phyloP scores from a whole-genome alignment of 1,140 invertebrate species.

The Antheraea pernyi region DNA sequence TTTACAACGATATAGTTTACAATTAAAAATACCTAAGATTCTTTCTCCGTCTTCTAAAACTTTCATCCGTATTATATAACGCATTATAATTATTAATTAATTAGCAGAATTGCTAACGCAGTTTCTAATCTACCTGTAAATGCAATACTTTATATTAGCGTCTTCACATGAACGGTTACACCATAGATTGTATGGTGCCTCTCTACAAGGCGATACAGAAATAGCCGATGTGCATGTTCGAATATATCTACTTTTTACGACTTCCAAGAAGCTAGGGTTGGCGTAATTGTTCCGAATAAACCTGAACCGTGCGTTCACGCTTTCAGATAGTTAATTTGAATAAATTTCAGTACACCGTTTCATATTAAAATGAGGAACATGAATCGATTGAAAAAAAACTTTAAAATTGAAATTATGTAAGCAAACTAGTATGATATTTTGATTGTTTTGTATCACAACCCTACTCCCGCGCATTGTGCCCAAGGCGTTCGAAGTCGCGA shows the following conservation, averaged over 20 bases:
- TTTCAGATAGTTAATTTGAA: background rate
- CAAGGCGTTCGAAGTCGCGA: conserved; percentile 35
- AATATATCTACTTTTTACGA: conserved; percentile 65
- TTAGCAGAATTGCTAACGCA: background rate
- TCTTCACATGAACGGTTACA: conserved; percentile 6
- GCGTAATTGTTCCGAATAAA: background rate
- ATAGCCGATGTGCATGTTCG: conserved; percentile 59
- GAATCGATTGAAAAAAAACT: background rate
- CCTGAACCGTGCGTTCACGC: background rate
- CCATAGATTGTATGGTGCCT: conserved; percentile 12
- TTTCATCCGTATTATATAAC: background rate
- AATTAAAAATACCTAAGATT: background rate
- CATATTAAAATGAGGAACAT: background rate
- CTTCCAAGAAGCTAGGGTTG: conserved; percentile 33
- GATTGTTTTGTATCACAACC: conserved; percentile 18
- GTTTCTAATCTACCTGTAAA: background rate
- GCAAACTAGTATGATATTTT: background rate
- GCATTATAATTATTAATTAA: background rate
- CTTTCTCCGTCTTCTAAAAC: no score
- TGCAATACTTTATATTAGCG: background rate
- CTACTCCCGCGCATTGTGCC: conserved; percentile 37
- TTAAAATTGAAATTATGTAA: background rate
- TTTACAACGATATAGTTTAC: background rate
- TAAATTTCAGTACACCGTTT: background rate
- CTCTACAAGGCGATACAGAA: conserved; percentile 50